Evolutionary conservation across 2,113 vertebrate genomes (phyloP), one percentile per base, ranked within the genome.

Genomic region (Campylomormyrus tamandua): DNA sequence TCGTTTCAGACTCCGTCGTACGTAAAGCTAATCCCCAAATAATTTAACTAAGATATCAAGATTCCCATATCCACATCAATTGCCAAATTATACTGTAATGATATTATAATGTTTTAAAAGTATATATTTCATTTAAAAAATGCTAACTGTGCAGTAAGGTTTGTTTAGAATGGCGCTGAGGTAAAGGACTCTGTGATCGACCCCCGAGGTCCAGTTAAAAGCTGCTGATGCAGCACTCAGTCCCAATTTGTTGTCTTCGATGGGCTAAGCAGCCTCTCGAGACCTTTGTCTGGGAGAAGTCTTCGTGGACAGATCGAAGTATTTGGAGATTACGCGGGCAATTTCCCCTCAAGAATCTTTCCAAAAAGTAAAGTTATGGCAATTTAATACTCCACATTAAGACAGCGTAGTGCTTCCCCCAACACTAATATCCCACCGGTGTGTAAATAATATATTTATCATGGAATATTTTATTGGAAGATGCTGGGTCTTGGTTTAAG

Each of bases 181-280:
- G 48, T 48, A 58, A 88, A 58, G 56, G 49, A 21, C 66, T 88
- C 49, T 58, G 50, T 80, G 87, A 90, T 45, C 3, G 49, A 87
- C 90, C 90, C 56, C 90, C 27, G 17, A 31, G 52, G 87, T 15
- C 86, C 49, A 48, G 31, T 83, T 21, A 46, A 62, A 46, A 42
- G 39, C 2, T 49, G 90, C 90, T 88, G 87, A 83, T 24, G 3
- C n/a, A 17, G 42, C 58, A 83, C 39, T 83, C 70, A 46, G 45
- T 2, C 31, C 11, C 35, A 45, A 31, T 88, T 62, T 83, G 87
- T 88, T 62, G 74, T 87, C 80, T 83, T 90, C 52, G 19, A 83
- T 19, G 66, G 74, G 19, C 86, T 62, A 88, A 88, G 42, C 58
- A 66, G 90, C 46, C 90, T 48, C 50, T 31, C 19, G 74, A 84